phyloP scores from a whole-genome alignment of 2,797 vertebrate species.

The Oceanodroma leucorhoa region DNA sequence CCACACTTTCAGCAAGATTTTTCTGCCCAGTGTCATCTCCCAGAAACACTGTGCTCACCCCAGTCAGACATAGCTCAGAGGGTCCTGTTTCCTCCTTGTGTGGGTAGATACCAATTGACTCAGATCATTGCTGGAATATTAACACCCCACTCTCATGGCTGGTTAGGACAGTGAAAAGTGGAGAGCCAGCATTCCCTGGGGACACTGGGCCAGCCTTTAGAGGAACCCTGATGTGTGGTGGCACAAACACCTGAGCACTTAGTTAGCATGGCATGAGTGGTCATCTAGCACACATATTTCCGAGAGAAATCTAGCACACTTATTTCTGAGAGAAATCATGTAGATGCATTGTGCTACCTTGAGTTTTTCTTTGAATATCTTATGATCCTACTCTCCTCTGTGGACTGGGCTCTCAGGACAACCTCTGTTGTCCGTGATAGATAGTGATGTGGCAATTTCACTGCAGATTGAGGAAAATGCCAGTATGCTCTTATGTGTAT shows the following conservation, averaged over 20 bases:
- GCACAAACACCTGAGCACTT: not conserved
- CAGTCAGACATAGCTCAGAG: not conserved
- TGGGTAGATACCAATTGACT: not conserved
- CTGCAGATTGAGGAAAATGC: not conserved
- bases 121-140: not conserved
- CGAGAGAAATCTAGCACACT: not conserved
- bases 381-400: not conserved
- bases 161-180: not conserved
- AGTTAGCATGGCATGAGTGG: too few species aligned
- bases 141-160: not conserved
- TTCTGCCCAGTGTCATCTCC: not conserved
- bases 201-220: not conserved
- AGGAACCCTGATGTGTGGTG: not conserved
- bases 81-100: not conserved
- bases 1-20: not conserved
- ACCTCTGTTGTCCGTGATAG: accelerated
- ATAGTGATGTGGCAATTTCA: not conserved
- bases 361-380: not conserved
- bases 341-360: not conserved
- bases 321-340: not conserved
- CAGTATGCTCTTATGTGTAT: accelerated
- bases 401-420: not conserved
- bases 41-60: not conserved
- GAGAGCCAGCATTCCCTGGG: not conserved
- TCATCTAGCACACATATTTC: not conserved